Conservation (phyloP, 2,797 vertebrate genomes). For the Lithobates pipiens region DNA sequence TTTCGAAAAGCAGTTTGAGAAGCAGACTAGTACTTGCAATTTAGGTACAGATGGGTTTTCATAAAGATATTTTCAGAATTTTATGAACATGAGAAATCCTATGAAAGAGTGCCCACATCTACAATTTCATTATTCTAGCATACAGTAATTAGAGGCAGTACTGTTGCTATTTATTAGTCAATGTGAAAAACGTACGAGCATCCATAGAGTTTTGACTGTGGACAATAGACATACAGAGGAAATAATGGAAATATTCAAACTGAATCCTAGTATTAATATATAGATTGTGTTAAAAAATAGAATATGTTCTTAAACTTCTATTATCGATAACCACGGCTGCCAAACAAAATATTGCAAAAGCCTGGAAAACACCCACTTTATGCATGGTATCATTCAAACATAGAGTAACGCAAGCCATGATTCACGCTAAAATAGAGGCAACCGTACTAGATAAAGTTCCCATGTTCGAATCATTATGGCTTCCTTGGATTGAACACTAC, state of each 20-base stretch:
- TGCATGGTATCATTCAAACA: too few relatives aligned
- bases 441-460: too few relatives aligned
- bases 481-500: too few relatives aligned
- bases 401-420: too few relatives aligned
- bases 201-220: background rate
- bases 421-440: too few relatives aligned
- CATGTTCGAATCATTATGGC: too few relatives aligned
- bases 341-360: too few relatives aligned
- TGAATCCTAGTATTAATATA: background rate
- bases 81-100: background rate
- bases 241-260: background rate
- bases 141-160: background rate
- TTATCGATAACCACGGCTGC: too few relatives aligned
- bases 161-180: background rate
- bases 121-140: background rate
- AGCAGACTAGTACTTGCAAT: background rate
- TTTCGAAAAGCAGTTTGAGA: background rate
- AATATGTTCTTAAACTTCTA: too few relatives aligned
- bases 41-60: background rate
- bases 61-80: background rate
- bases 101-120: background rate
- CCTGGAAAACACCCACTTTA: too few relatives aligned
- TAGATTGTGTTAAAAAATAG: background rate
- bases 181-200: background rate
- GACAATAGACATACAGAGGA: background rate